Evolutionary conservation across 2,888 invertebrate genomes (phyloP), one percentile per base, ranked within the genome.

Genomic region (Athrips mouffetella): DNA sequence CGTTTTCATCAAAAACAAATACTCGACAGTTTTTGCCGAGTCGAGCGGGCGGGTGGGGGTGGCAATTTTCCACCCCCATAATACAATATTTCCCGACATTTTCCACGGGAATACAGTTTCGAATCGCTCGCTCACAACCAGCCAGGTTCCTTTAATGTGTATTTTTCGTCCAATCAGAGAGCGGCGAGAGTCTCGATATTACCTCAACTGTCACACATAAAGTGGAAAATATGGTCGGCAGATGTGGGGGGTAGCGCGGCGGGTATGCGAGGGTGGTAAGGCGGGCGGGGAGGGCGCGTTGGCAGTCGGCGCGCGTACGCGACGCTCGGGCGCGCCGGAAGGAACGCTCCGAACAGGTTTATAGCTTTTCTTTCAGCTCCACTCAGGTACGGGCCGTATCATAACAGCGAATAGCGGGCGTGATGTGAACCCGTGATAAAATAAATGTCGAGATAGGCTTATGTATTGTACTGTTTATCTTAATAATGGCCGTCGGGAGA

Each of bases 141-240:
- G 81, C n/a, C 85, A 86, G 86, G 85, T 86, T 89, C 83, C 88
- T 88, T 89, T 89, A 89, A 89, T 89, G 89, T 89, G 82, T 86
- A 89, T 89, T 89, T 89, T 89, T 89, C 89, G 89, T 84, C 89
- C 89, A 89, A 89, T 89, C 89, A 89, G 86, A 84, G 86, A 80
- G 76, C 86, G 85, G 88, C 84, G 80, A 85, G 86, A 87, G 84
- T 84, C 89, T 88, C 89, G 89, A 89, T 89, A 89, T 89, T 89
- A 89, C 89, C 89, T 89, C 89, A 89, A 89, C 89, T 89, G 89
- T 89, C 89, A 89, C 89, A 89, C 89, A 89, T 89, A 89, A 89
- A 89, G 89, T 89, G 89, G 89, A 88, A 89, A 89, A 89, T 89
- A 89, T 89, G 89, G 89, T 89, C 87, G 84, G 83, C 82, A 83